These are phyloP conservation scores for Mus spicilegus DNA, from an alignment of 2,113 vertebrate species.

Conservation along the genomic window DNA sequence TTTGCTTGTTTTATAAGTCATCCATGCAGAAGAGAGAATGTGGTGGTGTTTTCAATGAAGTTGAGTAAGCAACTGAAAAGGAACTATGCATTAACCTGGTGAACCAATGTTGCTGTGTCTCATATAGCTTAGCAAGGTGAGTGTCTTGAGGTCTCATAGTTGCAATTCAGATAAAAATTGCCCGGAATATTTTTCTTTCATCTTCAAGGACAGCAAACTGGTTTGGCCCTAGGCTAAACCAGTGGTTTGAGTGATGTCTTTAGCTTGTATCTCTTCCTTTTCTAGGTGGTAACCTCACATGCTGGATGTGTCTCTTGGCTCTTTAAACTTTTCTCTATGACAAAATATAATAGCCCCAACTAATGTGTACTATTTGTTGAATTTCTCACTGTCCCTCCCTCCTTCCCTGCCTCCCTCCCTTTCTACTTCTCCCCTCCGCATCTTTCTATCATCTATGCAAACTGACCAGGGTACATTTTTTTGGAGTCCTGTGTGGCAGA, in stretches of 20 bases:
- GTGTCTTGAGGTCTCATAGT: background rate
- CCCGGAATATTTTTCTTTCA: slow-evolving; percentile 21
- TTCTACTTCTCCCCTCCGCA: background rate
- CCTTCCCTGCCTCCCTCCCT: too few species aligned
- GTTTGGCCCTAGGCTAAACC: slow-evolving; percentile 23
- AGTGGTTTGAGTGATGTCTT: slow-evolving; percentile 41
- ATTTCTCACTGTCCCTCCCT: background rate
- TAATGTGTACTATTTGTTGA: background rate
- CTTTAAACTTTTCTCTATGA: slow-evolving; percentile 17
- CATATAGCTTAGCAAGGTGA: background rate
- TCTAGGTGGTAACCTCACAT: background rate
- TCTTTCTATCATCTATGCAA: background rate
- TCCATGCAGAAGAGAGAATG: background rate
- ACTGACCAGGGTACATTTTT: background rate
- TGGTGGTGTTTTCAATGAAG: background rate
- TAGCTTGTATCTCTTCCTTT: slow-evolving; percentile 26
- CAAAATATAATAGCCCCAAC: slow-evolving; percentile 15
- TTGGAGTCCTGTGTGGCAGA: background rate
- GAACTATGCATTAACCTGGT: background rate
- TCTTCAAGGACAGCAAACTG: slow-evolving; percentile 40
- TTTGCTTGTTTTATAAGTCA: background rate
- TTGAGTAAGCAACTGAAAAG: background rate
- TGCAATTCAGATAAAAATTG: background rate
- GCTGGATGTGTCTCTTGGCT: slow-evolving; percentile 14
- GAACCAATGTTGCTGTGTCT: background rate